phyloP scores from a whole-genome alignment of 2,888 invertebrate genomes.

The Thyatira batis region DNA sequence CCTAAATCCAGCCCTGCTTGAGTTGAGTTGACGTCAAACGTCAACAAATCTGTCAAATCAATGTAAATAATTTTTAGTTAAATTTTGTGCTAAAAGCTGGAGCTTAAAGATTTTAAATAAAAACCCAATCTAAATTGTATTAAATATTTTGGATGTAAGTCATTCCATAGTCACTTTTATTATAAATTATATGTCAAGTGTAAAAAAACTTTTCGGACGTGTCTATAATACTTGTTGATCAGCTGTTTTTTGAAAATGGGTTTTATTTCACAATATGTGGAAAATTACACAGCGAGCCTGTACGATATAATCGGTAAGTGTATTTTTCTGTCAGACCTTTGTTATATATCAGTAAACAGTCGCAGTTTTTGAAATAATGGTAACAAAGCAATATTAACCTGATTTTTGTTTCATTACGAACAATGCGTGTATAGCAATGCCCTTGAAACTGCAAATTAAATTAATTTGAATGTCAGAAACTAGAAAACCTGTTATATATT shows the following conservation, averaged over 20 bases:
- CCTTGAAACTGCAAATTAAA: background rate
- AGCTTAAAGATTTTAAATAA: constrained; percentile 36
- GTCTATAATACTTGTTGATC: constrained; percentile 25
- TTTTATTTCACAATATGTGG: constrained; percentile 61
- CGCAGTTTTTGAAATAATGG: background rate
- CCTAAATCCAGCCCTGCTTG: too few relatives aligned
- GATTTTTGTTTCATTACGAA: background rate
- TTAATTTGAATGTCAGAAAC: background rate
- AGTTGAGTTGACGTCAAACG: too few relatives aligned
- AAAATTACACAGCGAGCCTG: constrained; percentile 67
- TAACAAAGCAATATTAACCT: background rate
- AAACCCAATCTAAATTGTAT: constrained; percentile 40
- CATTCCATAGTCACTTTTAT: constrained; percentile 25
- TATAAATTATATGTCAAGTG: constrained; percentile 30
- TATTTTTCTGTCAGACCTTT: constrained; percentile 10
- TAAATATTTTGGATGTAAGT: constrained; percentile 27
- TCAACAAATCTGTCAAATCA: background rate
- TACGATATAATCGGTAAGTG: constrained; percentile 75
- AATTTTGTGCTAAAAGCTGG: constrained; percentile 20
- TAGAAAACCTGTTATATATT: background rate
- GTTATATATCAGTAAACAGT: constrained; percentile 11
- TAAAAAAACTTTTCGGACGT: constrained; percentile 15
- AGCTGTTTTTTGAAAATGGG: constrained; percentile 54
- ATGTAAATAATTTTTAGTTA: too few relatives aligned
- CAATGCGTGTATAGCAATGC: background rate